Conservation (phyloP, 2,888 invertebrate species). For the Alviniconcha strummeri region DNA sequence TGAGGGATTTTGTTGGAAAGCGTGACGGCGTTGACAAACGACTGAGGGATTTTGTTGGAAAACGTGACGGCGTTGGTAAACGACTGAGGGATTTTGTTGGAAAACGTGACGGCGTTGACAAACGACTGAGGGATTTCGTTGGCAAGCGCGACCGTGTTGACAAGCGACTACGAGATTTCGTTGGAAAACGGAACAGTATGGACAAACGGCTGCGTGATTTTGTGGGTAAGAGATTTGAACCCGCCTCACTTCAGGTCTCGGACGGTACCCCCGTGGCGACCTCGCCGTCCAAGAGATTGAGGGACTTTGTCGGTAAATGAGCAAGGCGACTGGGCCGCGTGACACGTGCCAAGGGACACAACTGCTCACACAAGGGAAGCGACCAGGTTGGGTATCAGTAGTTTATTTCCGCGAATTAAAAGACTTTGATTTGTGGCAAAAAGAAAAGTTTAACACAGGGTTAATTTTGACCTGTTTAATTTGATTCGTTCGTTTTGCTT, state of each 20-base stretch:
- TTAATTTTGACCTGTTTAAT: no score
- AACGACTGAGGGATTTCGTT: constrained; percentile 32
- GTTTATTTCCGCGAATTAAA: no score
- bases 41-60: constrained; percentile 33
- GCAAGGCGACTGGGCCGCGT: not conserved
- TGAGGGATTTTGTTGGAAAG: constrained; percentile 11
- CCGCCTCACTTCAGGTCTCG: not conserved
- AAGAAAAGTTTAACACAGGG: no score
- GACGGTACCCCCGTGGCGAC: not conserved
- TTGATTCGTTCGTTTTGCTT: no score
- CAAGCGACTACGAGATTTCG: constrained; percentile 35
- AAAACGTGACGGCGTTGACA: constrained; percentile 1
- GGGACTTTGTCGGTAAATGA: constrained; percentile 22
- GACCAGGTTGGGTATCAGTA: not conserved
- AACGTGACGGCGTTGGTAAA: not conserved
- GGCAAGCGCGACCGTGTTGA: constrained; percentile 21
- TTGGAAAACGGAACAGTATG: constrained; percentile 34
- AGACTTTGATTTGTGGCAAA: no score
- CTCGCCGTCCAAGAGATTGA: constrained; percentile 14
- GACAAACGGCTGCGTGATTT: constrained; percentile 27
- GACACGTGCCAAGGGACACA: not conserved
- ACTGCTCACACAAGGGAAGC: not conserved
- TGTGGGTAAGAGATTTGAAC: constrained; percentile 16
- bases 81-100: constrained; percentile 12
- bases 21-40: constrained; percentile 9